Evolutionary conservation across 2,113 vertebrate genomes (phyloP).

Genomic region (Nannospalax galili): DNA sequence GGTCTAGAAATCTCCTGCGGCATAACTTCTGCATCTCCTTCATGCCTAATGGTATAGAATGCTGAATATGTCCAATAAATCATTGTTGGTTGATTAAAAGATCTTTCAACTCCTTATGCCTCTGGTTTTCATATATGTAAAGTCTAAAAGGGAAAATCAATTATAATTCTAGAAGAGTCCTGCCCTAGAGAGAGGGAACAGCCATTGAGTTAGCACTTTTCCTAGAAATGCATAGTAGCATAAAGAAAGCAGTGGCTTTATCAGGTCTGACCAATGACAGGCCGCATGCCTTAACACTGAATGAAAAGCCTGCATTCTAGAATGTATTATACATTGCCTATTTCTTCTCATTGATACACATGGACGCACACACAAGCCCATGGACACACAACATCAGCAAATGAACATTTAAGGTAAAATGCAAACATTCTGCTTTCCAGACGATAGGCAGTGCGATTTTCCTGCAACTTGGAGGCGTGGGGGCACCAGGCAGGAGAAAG

Average conservation of each 20-base stretch:
- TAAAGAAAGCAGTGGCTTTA: not conserved
- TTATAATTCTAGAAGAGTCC: fast-evolving
- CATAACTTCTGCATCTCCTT: not conserved
- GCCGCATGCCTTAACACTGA: not conserved
- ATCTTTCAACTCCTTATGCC: not conserved
- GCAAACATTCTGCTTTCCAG: not conserved
- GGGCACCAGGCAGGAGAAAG: constrained; percentile 43
- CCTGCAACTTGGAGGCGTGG: not conserved
- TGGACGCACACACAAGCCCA: too few relatives aligned
- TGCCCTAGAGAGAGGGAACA: not conserved
- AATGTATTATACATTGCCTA: not conserved
- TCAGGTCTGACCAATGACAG: not conserved
- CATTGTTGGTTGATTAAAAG: not conserved
- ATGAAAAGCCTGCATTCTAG: not conserved
- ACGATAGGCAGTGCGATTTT: not conserved
- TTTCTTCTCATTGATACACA: not conserved
- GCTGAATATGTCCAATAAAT: not conserved
- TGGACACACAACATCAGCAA: not conserved
- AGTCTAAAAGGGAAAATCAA: not conserved
- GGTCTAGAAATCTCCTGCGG: not conserved
- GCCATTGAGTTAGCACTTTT: not conserved
- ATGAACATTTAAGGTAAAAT: not conserved
- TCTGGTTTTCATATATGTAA: not conserved
- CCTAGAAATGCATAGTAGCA: not conserved
- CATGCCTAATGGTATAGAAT: not conserved